Evolutionary conservation across 2,888 invertebrate genomes (phyloP).

Genomic region (Chirona hameri): DNA sequence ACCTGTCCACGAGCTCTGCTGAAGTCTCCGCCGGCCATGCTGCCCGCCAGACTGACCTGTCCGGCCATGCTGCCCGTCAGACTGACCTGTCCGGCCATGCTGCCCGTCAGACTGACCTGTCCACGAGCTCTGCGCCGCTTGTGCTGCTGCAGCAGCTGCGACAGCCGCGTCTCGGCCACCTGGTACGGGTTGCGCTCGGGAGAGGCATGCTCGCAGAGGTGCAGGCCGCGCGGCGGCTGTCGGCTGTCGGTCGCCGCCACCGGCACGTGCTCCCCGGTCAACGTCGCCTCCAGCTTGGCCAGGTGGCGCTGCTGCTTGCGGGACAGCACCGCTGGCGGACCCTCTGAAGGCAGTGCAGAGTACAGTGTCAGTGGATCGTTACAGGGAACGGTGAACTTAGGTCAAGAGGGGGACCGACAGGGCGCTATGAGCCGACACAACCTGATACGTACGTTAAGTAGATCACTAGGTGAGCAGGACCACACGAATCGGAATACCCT

Average conservation of each 20-base stretch:
- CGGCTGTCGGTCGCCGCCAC: slow-evolving; percentile 51
- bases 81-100: no score
- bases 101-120: background rate
- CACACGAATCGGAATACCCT: no score
- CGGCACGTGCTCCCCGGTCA: slow-evolving; percentile 45
- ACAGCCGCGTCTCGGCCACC: slow-evolving; percentile 62
- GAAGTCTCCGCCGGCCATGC: no score
- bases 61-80: no score
- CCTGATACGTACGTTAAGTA: no score
- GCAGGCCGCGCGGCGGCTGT: slow-evolving; percentile 28
- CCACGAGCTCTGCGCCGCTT: slow-evolving; percentile 64
- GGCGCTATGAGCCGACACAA: no score
- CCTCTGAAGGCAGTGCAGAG: slow-evolving; percentile 48
- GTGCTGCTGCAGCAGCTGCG: slow-evolving; percentile 65
- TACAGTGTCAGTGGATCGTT: background rate
- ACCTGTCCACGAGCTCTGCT: no score
- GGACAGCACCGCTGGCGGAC: slow-evolving; percentile 57
- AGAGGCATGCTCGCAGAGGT: slow-evolving; percentile 30
- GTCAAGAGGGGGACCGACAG: no score
- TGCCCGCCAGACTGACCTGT: no score
- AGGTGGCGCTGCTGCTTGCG: slow-evolving; percentile 58
- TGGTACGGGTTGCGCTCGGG: slow-evolving; percentile 48
- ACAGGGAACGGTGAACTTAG: no score
- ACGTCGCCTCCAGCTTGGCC: slow-evolving; percentile 44
- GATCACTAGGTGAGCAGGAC: no score